These are phyloP conservation scores for Diarsia dahlii DNA, from an alignment of 2,888 invertebrate genomes.

Conservation along the genomic window DNA sequence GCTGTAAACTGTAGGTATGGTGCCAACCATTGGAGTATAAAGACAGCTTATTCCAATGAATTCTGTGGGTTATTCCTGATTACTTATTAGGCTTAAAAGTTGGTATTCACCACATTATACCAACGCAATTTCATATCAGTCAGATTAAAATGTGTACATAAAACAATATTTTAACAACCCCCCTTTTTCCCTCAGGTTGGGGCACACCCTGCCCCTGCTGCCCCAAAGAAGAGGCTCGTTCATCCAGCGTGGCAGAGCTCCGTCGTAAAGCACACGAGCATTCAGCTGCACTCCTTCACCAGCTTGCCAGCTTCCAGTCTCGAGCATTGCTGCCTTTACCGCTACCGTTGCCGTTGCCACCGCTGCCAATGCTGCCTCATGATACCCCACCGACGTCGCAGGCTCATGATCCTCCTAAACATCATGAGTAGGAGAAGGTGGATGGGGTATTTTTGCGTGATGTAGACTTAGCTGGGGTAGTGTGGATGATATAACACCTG, in stretches of 20 bases:
- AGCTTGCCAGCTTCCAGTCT: conserved; percentile 92
- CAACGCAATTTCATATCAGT: too few species aligned
- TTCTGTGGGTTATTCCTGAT: too few species aligned
- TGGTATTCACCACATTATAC: too few species aligned
- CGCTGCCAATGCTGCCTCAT: conserved; percentile 80
- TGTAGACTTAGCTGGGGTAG: background rate
- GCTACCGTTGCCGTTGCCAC: conserved; percentile 83
- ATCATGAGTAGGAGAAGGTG: conserved; percentile 75
- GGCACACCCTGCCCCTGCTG: conserved; percentile 95
- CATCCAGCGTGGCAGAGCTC: conserved; percentile 97
- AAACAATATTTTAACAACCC: background rate
- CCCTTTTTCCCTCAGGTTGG: conserved; percentile 89
- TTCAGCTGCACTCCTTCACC: conserved; percentile 96
- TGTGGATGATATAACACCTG: background rate
- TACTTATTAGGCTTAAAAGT: too few species aligned
- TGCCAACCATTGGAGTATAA: too few species aligned
- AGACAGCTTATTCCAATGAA: too few species aligned
- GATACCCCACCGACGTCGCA: conserved; percentile 66
- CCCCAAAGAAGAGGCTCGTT: conserved; percentile 94
- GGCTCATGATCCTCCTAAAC: conserved; percentile 79
- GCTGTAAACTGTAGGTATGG: too few species aligned
- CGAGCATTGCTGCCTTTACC: conserved; percentile 89
- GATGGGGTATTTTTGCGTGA: background rate
- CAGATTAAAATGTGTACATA: background rate
- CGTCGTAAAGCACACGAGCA: conserved; percentile 98